Evolutionary conservation across 2,888 invertebrate genomes (phyloP).

Genomic region (Aleiodes alternator): DNA sequence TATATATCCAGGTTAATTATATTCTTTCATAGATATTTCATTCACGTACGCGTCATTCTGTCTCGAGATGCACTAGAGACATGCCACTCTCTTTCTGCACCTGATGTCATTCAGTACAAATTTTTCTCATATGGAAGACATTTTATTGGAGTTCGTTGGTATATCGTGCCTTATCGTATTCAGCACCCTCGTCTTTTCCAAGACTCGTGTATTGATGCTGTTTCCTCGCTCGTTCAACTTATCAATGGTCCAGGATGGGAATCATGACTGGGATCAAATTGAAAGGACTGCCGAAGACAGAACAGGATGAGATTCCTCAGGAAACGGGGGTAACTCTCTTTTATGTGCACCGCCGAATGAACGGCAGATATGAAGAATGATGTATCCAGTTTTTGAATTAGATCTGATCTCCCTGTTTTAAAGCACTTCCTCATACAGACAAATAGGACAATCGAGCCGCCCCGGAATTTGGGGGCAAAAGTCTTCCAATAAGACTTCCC

Average conservation of each 20-base stretch:
- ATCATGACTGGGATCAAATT: background rate
- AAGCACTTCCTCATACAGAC: slow-evolving; percentile 14
- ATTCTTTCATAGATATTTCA: background rate
- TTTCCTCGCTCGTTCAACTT: background rate
- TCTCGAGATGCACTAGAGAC: slow-evolving; percentile 61
- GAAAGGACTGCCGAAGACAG: slow-evolving; percentile 1
- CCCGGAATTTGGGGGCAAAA: background rate
- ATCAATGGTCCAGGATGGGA: background rate
- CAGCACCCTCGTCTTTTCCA: background rate
- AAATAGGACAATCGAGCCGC: slow-evolving; percentile 20
- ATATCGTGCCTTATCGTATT: slow-evolving; percentile 14
- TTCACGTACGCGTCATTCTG: slow-evolving; percentile 26
- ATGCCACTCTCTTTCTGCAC: slow-evolving; percentile 62
- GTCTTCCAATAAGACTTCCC: no score
- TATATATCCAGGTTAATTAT: background rate
- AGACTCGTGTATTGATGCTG: slow-evolving; percentile 17
- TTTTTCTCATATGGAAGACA: background rate
- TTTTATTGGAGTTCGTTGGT: background rate
- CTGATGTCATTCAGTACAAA: slow-evolving; percentile 57
- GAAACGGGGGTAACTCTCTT: slow-evolving; percentile 2
- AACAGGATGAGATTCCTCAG: slow-evolving; percentile 15
- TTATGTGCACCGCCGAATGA: slow-evolving; percentile 7
- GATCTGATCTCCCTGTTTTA: slow-evolving; percentile 1
- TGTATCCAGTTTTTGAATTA: slow-evolving; percentile 10
- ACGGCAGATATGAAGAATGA: slow-evolving; percentile 6